Evolutionary conservation across 2,113 vertebrate genomes (phyloP).

Genomic region (Leptobrachium leishanense): DNA sequence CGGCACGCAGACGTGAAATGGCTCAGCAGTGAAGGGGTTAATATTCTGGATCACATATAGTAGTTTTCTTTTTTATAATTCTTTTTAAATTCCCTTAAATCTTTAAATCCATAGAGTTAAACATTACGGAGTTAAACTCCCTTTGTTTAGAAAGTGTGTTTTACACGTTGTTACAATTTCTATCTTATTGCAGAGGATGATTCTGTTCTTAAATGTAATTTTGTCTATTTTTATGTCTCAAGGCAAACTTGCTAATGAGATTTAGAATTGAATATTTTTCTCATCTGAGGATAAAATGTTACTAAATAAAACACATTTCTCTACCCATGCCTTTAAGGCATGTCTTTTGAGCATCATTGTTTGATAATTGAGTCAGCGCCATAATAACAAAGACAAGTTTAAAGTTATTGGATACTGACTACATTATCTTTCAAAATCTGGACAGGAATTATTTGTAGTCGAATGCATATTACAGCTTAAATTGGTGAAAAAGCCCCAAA

Average conservation of each 20-base stretch:
- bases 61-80: too few relatives aligned
- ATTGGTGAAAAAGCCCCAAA: not conserved
- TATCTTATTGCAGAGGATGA: not conserved
- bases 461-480: too few relatives aligned
- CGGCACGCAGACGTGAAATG: too few relatives aligned
- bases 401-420: not conserved
- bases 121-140: too few relatives aligned
- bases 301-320: not conserved
- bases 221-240: not conserved
- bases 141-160: not conserved
- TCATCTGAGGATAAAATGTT: not conserved
- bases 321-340: not conserved
- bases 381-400: not conserved
- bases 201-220: not conserved
- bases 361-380: not conserved
- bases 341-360: not conserved
- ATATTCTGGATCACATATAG: too few relatives aligned
- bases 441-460: not conserved
- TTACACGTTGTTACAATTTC: not conserved
- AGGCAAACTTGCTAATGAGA: not conserved
- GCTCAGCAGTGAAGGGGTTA: too few relatives aligned
- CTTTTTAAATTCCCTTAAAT: too few relatives aligned
- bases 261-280: not conserved
- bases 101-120: too few relatives aligned
- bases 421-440: not conserved